phyloP scores from a whole-genome alignment of 1,140 invertebrate genomes.

The Neelides sp. region DNA sequence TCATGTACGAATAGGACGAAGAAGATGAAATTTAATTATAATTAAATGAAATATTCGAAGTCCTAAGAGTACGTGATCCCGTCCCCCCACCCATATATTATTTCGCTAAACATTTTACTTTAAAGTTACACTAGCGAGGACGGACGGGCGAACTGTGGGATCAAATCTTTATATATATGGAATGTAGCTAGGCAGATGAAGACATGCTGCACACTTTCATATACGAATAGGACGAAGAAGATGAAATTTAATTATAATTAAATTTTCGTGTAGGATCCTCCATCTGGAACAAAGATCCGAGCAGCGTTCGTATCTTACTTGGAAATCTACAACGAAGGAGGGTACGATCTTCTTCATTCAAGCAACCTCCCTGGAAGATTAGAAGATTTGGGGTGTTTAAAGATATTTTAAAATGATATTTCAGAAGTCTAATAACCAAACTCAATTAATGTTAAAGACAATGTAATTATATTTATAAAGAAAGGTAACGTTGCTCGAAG shows the following conservation, averaged over 20 bases:
- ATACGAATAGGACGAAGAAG: neutral
- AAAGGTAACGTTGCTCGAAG: constrained; percentile 46
- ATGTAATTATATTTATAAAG: constrained; percentile 30
- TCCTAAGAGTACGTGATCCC: no score
- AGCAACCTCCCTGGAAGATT: constrained; percentile 40
- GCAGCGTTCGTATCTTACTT: constrained; percentile 41
- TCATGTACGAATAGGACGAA: no score
- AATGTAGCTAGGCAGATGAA: no score
- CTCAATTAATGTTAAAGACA: neutral
- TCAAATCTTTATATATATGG: no score
- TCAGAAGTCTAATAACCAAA: neutral
- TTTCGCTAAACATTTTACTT: no score
- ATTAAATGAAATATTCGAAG: no score
- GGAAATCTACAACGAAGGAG: constrained; percentile 46
- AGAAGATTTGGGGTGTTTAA: constrained; percentile 46
- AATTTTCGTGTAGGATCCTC: neutral
- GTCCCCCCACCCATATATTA: no score
- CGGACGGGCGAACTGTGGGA: no score
- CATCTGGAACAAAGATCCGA: constrained; percentile 2
- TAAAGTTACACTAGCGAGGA: no score
- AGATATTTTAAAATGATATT: no score
- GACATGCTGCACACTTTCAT: no score
- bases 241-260: neutral
- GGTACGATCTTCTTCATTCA: constrained; percentile 49
- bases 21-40: no score